These are phyloP conservation scores for Dicentrarchus labrax DNA, from an alignment of 2,113 vertebrate species.

Conservation along the genomic window DNA sequence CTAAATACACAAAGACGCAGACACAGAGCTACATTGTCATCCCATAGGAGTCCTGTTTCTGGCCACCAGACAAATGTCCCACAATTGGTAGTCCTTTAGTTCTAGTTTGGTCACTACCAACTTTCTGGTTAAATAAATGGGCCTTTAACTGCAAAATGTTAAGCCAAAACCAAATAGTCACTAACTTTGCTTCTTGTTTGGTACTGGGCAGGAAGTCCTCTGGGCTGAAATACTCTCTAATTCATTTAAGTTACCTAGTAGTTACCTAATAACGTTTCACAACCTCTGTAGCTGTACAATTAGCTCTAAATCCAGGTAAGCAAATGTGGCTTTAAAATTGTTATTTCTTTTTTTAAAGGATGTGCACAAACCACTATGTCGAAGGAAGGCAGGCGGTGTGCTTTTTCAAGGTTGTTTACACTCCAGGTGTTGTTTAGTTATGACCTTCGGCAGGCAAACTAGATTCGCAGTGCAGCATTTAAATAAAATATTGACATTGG, in stretches of 20 bases:
- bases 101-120: neutral
- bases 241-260: neutral
- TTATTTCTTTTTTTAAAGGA: neutral
- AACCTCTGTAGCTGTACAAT: neutral
- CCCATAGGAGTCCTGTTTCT: neutral
- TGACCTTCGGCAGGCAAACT: neutral
- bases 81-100: neutral
- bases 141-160: neutral
- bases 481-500: neutral
- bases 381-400: neutral
- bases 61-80: neutral
- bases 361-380: constrained; percentile 1
- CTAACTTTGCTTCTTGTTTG: neutral
- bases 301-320: neutral
- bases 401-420: neutral
- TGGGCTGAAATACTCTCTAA: neutral
- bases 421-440: neutral
- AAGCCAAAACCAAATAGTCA: neutral
- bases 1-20: neutral
- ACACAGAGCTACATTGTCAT: neutral
- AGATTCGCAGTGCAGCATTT: neutral
- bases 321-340: neutral
- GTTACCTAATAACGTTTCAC: constrained; percentile 21
- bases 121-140: neutral
- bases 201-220: constrained; percentile 2